Base-by-base conservation (phyloP, 2,113 vertebrate species). In the Mesembrinibis cayennensis region DNA sequence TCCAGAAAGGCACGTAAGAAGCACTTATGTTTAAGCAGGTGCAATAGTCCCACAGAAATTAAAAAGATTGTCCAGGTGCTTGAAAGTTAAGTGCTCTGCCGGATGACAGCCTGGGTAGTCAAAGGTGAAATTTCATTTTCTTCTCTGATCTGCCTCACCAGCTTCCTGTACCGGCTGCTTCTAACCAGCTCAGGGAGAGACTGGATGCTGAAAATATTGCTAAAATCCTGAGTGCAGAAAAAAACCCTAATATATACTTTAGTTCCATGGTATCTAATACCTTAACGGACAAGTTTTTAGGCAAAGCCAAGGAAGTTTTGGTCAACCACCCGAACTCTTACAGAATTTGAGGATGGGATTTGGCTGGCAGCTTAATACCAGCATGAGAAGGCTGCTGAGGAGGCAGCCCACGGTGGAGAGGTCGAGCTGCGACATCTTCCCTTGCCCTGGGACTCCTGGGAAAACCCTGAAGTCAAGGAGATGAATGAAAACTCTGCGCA, bases 201-300 rank as follows among this genome's bases (percentile, higher is more conserved):
- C 9, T 11, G 34, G 58, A 50, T 25, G 26, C 50, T 56, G 56
- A 74, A 81, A 81, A 38, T 6, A 38, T 3, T 49, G 56, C 66
- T 79, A 13, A 72, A 49, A 13, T 4, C 45, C 34, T 1, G 4
- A n/a, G 23, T 4, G 49, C 36, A 85, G 67, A 10, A 58, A 85
- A 85, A 12, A 11, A 13, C 8, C 13, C 7, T 17, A 47, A n/a
- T 0, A 32, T 4, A 40, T 14, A 26, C 32, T n/a, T 36, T 1
- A 17, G 45, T 34, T 73, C 45, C 27, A 13, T 0, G 11, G 10
- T 32, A 69, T 4, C 11, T 20, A 23, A 47, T 6, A 40, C 45
- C 38, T 67, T 4, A n/a, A 50, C 7, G 69, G 16, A 29, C 0
- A 1, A 76, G 23, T 2, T 81, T 42, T 52, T 4, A 53, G 30